phyloP scores from a whole-genome alignment of 2,888 invertebrate species.

The Calameuta filiformis region DNA sequence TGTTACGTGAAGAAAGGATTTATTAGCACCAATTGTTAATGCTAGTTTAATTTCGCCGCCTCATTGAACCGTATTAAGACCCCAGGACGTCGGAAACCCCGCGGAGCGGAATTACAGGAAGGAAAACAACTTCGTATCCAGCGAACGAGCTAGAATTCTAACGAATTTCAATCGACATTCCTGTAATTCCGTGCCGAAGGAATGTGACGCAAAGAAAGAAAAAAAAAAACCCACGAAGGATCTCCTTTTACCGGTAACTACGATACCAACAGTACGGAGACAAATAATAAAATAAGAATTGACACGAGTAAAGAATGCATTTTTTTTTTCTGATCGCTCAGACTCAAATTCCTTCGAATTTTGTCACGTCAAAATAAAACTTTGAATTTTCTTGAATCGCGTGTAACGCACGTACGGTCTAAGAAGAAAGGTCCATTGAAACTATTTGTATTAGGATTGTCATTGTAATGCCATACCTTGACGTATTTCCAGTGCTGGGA shows the following conservation, averaged over 20 bases:
- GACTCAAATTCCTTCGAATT: neutral
- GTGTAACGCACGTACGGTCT: too few species aligned
- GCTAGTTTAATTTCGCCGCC: neutral
- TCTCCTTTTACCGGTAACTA: neutral
- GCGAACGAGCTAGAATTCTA: neutral
- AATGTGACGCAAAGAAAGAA: neutral
- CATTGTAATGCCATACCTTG: slow-evolving; percentile 72
- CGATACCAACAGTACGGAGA: neutral
- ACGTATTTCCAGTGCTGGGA: slow-evolving; percentile 83
- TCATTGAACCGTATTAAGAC: neutral
- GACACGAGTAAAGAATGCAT: neutral
- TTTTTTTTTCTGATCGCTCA: neutral
- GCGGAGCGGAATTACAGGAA: neutral
- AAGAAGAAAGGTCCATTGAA: too few species aligned
- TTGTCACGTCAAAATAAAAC: too few species aligned
- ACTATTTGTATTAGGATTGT: neutral
- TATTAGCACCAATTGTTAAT: neutral
- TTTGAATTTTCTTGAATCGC: neutral
- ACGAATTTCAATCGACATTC: neutral
- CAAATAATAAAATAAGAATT: neutral
- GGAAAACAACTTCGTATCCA: neutral
- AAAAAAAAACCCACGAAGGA: too few species aligned
- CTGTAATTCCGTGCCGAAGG: neutral
- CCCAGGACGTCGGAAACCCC: neutral
- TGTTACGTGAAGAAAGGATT: slow-evolving; percentile 13